phyloP scores from a whole-genome alignment of 92 coral and sea anemone species.

The Scolanthus callimorphus region DNA sequence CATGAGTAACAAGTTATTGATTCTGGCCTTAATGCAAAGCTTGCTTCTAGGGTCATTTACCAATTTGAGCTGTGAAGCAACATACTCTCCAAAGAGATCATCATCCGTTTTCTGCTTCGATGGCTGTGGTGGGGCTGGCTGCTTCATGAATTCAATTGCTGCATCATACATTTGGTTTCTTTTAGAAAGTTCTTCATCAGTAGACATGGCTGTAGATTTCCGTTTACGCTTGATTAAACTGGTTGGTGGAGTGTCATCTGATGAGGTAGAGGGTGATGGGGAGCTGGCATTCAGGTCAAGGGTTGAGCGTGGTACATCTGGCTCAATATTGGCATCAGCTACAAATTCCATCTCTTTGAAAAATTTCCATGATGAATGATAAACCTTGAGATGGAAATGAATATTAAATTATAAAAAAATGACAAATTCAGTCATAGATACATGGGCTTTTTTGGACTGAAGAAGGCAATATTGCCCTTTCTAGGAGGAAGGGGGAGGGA shows the following conservation, averaged over 20 bases:
- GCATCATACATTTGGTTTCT: background rate
- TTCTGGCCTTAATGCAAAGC: background rate
- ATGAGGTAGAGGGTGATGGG: too few species aligned
- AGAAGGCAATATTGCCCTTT: too few species aligned
- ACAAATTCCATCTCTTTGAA: slow-evolving; percentile 1
- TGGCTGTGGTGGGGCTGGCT: background rate
- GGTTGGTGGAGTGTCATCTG: too few species aligned
- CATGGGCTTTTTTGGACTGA: too few species aligned
- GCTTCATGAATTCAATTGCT: background rate
- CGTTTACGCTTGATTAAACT: too few species aligned
- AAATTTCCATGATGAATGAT: too few species aligned
- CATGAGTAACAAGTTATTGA: too few species aligned
- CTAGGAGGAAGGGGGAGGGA: too few species aligned
- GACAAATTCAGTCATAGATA: too few species aligned
- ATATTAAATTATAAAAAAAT: too few species aligned
- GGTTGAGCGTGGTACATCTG: slow-evolving; percentile 14
- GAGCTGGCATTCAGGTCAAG: background rate
- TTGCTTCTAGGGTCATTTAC: background rate
- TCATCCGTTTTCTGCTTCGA: background rate
- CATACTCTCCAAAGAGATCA: background rate
- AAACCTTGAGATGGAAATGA: too few species aligned
- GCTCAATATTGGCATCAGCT: background rate
- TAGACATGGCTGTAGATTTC: too few species aligned
- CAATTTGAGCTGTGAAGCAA: background rate
- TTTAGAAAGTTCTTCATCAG: background rate